Conservation (phyloP, 1,140 invertebrate species). For the Ptiloglossa arizonensis region DNA sequence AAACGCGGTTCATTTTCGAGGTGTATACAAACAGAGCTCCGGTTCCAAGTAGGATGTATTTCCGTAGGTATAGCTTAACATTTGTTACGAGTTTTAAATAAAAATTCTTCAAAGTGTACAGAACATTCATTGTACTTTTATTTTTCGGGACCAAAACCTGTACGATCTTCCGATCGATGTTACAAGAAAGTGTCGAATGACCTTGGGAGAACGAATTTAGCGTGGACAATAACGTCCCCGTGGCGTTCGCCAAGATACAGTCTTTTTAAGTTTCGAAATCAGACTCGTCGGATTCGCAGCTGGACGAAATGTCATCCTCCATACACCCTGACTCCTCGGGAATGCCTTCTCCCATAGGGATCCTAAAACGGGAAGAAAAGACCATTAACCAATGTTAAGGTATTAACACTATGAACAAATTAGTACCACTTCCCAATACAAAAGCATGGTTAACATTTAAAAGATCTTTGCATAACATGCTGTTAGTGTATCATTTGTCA, state of each 20-base stretch:
- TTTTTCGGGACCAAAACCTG: constrained; percentile 34
- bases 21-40: constrained; percentile 37
- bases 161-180: not conserved
- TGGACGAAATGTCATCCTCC: constrained; percentile 67
- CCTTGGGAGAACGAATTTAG: not conserved
- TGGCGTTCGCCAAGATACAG: not conserved
- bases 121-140: constrained; percentile 1
- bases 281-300: constrained; percentile 68
- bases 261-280: constrained; percentile 64
- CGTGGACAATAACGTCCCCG: not conserved
- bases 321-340: constrained; percentile 61
- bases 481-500: not conserved
- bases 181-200: not conserved
- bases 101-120: constrained; percentile 51
- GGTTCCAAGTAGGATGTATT: constrained; percentile 37
- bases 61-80: constrained; percentile 44
- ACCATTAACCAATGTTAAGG: not conserved
- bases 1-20: constrained; percentile 15
- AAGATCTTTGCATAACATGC: no score
- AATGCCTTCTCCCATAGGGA: constrained; percentile 61
- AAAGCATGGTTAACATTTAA: not conserved
- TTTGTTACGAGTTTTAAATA: constrained; percentile 67
- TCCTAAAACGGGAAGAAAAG: constrained; percentile 58
- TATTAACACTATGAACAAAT: not conserved
- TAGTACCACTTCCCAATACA: constrained; percentile 1